Base-by-base conservation (phyloP, 2,797 vertebrate species). In the Sylvilagus floridanus region DNA sequence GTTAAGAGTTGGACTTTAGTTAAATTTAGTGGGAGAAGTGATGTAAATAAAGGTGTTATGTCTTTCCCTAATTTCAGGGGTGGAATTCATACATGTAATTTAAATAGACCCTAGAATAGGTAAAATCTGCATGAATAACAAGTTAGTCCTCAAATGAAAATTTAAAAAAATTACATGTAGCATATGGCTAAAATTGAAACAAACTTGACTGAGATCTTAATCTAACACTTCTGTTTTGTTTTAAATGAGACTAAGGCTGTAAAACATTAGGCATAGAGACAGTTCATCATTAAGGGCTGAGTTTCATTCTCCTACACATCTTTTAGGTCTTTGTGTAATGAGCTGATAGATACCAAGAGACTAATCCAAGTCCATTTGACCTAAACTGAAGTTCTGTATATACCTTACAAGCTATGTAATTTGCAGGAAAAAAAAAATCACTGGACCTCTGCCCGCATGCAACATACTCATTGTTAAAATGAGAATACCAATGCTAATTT, bases 21-120 rank as follows among this genome's bases (percentile, higher is more conserved):
- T 75, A 76, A 83, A 91, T 35, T 85, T 47, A 84, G 82, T n/a
- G 24, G 26, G 78, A 75, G 28, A 91, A 13, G 62, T 72, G 60
- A 52, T 57, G 0, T 21, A 69, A 86, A 19, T 26, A 73, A 54
- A 88, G 84, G 26, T 75, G 50, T 4, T 68, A 63, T 22, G 95
- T 88, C 26, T 88, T 24, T 57, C 24, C 54, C 32, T 76, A 81
- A 57, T 65, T 28, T 71, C 2, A 57, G n/a, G 84, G 32, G 2
- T 72, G 7, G 84, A 84, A 81, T 57, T 69, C 12, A 35, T 14
- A 87, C 21, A 21, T 24, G 14, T 37, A 71, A 83, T 30, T 6
- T 47, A 54, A 79, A 28, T 6, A 82, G 71, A 52, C 9, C 4
- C 7, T 90, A 79, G 12, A 76, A 47, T 75, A 78, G 2, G 1